Conservation (phyloP, 2,797 vertebrate species). For the Cuculus canorus region DNA sequence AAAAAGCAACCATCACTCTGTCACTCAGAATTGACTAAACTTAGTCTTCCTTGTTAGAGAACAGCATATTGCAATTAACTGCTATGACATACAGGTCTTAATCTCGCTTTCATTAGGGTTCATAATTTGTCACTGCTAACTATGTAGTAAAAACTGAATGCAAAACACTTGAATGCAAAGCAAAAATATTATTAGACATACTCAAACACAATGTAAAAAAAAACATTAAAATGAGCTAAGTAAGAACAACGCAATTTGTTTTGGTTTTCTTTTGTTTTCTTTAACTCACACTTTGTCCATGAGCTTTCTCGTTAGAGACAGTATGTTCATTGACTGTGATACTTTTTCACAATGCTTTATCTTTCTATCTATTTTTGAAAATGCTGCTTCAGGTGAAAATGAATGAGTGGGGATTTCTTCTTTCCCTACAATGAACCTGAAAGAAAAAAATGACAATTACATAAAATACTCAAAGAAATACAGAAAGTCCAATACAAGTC, state of each 20-base stretch:
- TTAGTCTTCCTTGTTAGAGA: background rate
- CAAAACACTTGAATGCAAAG: background rate
- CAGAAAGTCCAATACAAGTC: background rate
- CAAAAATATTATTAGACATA: background rate
- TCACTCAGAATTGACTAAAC: background rate
- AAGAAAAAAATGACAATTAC: background rate
- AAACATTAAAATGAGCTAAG: background rate
- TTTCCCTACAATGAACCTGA: constrained; percentile 95
- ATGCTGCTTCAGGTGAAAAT: constrained; percentile 76
- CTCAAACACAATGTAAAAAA: background rate
- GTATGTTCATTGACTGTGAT: constrained; percentile 72
- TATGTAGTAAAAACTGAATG: background rate
- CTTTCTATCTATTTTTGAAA: constrained; percentile 73
- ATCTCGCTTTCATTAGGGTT: background rate
- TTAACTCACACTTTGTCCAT: constrained; percentile 89
- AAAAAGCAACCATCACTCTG: background rate
- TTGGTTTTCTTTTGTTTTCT: background rate
- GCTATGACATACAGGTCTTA: background rate
- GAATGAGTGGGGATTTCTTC: constrained; percentile 94
- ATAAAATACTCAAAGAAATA: background rate
- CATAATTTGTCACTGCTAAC: background rate
- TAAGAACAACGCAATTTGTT: rapidly evolving
- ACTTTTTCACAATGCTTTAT: constrained; percentile 54
- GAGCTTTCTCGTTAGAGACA: constrained; percentile 82
- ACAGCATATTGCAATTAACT: background rate